Evolutionary conservation across 2,113 vertebrate species (phyloP).

Genomic region (Mobula birostris): DNA sequence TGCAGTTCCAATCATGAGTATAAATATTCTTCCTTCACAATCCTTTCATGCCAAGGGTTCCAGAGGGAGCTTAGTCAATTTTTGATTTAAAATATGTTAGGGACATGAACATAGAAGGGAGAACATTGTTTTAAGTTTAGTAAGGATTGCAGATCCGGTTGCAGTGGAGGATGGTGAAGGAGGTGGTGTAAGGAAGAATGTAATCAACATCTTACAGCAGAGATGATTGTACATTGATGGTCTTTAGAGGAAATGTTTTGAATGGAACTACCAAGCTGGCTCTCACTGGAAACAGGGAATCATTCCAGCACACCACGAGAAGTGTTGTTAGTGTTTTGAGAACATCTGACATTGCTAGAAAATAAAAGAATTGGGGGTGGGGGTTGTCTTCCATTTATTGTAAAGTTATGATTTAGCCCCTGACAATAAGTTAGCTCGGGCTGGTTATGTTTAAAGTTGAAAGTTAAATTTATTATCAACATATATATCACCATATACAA

Average conservation of each 20-base stretch:
- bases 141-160: not conserved
- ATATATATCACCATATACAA: too few species aligned
- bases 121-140: not conserved
- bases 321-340: not conserved
- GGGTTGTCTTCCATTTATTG: not conserved
- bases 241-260: not conserved
- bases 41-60: not conserved
- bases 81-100: not conserved
- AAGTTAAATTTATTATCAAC: too few species aligned
- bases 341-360: not conserved
- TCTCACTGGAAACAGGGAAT: not conserved
- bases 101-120: not conserved
- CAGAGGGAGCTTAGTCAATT: not conserved
- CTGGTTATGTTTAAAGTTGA: not conserved
- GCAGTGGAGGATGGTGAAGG: not conserved
- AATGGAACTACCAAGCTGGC: not conserved
- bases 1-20: not conserved
- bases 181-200: not conserved
- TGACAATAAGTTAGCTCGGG: not conserved
- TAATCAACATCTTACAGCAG: not conserved
- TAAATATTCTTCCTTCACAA: not conserved
- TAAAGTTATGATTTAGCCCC: not conserved
- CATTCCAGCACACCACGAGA: not conserved
- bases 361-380: not conserved
- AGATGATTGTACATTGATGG: not conserved